phyloP scores from a whole-genome alignment of 1,140 invertebrate genomes.

The Danaus plexippus region DNA sequence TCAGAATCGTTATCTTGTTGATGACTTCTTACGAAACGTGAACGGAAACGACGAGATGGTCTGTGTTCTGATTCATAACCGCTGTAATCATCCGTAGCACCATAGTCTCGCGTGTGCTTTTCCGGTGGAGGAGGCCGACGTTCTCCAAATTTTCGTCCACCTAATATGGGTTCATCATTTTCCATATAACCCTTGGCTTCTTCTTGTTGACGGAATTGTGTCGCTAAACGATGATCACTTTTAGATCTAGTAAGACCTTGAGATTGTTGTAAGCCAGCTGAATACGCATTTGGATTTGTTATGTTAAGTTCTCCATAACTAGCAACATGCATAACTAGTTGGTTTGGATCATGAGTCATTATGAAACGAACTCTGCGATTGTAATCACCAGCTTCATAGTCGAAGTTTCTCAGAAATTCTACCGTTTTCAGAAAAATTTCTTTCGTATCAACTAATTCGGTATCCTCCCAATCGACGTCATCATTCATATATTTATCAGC shows the following conservation, averaged over 20 bases:
- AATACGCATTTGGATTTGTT: constrained; percentile 73
- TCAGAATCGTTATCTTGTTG: constrained; percentile 80
- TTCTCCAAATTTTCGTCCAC: constrained; percentile 81
- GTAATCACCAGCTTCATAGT: constrained; percentile 92
- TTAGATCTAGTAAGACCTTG: constrained; percentile 91
- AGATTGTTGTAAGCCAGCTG: constrained; percentile 73
- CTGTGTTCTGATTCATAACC: constrained; percentile 78
- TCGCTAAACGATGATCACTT: constrained; percentile 91
- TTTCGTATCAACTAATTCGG: constrained; percentile 92
- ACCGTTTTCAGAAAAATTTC: constrained; percentile 95
- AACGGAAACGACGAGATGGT: constrained; percentile 77
- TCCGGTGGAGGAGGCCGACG: constrained; percentile 69
- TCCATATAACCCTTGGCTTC: constrained; percentile 74
- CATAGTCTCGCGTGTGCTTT: constrained; percentile 71
- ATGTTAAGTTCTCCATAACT: constrained; percentile 92
- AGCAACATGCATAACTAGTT: constrained; percentile 86
- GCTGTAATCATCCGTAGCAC: constrained; percentile 72
- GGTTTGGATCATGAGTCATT: constrained; percentile 91
- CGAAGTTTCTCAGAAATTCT: constrained; percentile 94
- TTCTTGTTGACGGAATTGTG: constrained; percentile 90
- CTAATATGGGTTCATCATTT: constrained; percentile 76
- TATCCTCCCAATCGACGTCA: constrained; percentile 89
- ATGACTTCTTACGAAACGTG: constrained; percentile 79
- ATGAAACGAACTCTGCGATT: constrained; percentile 86
- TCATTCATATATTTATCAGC: constrained; percentile 95